Evolutionary conservation across 2,888 invertebrate species (phyloP).

Genomic region (Nymphalis urticae): DNA sequence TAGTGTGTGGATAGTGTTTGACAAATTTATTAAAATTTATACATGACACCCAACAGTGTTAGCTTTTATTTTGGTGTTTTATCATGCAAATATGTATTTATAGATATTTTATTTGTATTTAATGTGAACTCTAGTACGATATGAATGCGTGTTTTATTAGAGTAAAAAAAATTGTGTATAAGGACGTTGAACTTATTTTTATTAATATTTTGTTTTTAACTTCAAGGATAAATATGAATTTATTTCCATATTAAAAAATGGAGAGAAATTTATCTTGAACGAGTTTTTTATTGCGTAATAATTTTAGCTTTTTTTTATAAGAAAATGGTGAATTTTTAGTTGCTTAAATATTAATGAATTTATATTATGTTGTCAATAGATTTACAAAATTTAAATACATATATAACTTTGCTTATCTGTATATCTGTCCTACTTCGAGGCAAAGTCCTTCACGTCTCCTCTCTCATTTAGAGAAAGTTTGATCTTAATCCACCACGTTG

Average conservation of each 20-base stretch:
- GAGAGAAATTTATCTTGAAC: no score
- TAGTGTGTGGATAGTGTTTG: neutral
- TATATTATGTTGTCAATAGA: no score
- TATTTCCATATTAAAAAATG: neutral
- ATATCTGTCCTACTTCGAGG: no score
- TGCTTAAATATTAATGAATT: no score
- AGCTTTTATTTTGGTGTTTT: neutral
- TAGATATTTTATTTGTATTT: neutral
- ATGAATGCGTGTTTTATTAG: neutral
- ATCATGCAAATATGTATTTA: neutral
- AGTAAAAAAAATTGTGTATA: neutral
- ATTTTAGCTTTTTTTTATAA: no score
- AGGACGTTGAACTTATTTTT: conserved; percentile 18
- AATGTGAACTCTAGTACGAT: neutral
- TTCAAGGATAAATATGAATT: neutral
- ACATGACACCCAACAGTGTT: conserved; percentile 26
- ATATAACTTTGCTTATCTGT: no score
- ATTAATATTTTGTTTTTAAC: neutral
- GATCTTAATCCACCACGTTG: no score
- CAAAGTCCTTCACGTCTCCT: no score
- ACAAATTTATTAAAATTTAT: conserved; percentile 39
- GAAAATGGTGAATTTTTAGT: no score
- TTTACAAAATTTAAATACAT: no score
- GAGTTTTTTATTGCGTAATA: neutral
- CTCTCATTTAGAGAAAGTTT: no score